Evolutionary conservation across 1,140 invertebrate species (phyloP), one percentile per base, ranked within the genome.

Genomic region (Cardiocondyla obscurior): DNA sequence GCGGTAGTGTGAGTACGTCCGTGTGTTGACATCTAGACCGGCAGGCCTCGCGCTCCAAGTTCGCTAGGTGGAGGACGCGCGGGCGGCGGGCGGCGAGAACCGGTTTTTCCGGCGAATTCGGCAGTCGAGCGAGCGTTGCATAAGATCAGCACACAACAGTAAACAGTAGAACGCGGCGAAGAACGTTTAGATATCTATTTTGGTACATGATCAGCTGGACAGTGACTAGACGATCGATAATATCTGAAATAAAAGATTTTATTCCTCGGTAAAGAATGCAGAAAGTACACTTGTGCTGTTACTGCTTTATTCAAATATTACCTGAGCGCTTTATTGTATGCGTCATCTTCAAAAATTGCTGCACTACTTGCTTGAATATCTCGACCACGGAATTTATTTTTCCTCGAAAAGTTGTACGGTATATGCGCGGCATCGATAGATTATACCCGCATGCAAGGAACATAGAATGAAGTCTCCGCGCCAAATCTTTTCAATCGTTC

Each of bases 401-500:
- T 36, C 33, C 62, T 25, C 39, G 74, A 51, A 69, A 79, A 79
- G 74, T 79, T 79, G 49, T 79, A 28, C 16, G 16, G 12, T 69
- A 53, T 25, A 79, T 79, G 46, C 62, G 42, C 36, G 42, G 36
- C 74, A 55, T 67, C 74, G 74, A 79, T 79, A 79, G 74, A 79
- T 79, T 79, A 79, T 69, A 22, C 74, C 25, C 46, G 74, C 49
- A 69, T 79, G 62, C 74, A 79, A 79, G 62, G 36, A 69, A 79
- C 74, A 22, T 73, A 81, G 53, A 81, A 81, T 81, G 14, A 53
- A 57, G 62, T 79, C 55, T 65, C 39, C 33, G 58, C 36, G 74
- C 82, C 82, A 83, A 83, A 83, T 83, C 82, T 74, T 82, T 69
- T 51, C 51, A 67, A 69, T 64, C 76, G 76, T 74, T 60, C 83